phyloP scores from a whole-genome alignment of 2,113 vertebrate species.

The Lampris megalopsis region DNA sequence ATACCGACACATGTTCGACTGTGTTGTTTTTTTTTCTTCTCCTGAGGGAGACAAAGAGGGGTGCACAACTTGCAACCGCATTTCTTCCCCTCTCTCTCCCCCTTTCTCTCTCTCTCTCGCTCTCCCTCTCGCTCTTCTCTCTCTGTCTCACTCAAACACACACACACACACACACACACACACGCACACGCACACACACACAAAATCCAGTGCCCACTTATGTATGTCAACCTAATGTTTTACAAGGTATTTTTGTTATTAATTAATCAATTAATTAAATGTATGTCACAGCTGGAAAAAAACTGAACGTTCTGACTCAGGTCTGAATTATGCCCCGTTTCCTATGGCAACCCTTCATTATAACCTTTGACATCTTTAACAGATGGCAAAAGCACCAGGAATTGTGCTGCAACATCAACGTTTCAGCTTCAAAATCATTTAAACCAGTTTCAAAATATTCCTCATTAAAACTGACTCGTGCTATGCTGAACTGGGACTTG shows the following conservation, averaged over 20 bases:
- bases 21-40: slow-evolving; percentile 10
- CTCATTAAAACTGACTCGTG: no score
- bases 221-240: background rate
- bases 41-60: slow-evolving; percentile 17
- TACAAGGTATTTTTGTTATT: background rate
- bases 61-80: slow-evolving; percentile 1
- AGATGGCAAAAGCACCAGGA: background rate
- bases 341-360: slow-evolving; percentile 5
- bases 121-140: no score
- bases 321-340: background rate
- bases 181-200: background rate
- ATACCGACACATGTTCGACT: background rate
- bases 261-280: background rate
- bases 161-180: no score
- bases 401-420: background rate
- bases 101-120: no score
- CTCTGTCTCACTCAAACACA: no score
- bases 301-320: background rate
- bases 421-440: no score
- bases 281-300: background rate
- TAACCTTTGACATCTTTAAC: background rate
- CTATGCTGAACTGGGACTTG: background rate
- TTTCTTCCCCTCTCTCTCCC: background rate
- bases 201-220: background rate
- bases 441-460: no score